These are phyloP conservation scores for Crocodylus rhombifer DNA, from an alignment of 2,797 vertebrate species.

Conservation along the genomic window DNA sequence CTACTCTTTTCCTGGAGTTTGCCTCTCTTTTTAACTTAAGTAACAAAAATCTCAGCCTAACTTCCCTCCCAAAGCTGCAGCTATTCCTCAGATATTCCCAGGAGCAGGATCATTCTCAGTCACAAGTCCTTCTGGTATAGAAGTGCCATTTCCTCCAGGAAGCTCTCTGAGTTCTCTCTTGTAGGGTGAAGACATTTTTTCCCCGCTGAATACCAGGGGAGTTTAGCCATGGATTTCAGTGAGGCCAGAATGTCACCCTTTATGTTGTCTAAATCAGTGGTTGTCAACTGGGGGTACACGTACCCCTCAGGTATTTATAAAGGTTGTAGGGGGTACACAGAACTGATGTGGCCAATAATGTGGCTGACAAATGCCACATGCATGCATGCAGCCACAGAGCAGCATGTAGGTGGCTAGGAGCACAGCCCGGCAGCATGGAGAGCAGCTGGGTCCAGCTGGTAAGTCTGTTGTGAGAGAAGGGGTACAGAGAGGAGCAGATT, in stretches of 20 bases:
- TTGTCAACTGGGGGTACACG: too few relatives aligned
- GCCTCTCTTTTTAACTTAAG: background rate
- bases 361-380: too few relatives aligned
- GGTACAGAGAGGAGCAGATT: too few relatives aligned
- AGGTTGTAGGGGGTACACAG: too few relatives aligned
- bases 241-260: background rate
- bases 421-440: too few relatives aligned
- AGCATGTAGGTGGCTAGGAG: too few relatives aligned
- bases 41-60: background rate
- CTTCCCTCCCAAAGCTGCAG: rapidly evolving
- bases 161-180: background rate
- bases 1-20: background rate
- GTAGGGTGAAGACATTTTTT: background rate
- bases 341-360: too few relatives aligned
- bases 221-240: background rate
- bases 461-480: too few relatives aligned
- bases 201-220: background rate
- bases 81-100: background rate
- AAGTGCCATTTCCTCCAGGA: rapidly evolving
- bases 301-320: too few relatives aligned
- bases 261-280: background rate
- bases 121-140: too few relatives aligned
- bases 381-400: too few relatives aligned
- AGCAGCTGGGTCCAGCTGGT: too few relatives aligned
- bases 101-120: background rate